Evolutionary conservation across 2,797 vertebrate species (phyloP), one percentile per base, ranked within the genome.

Genomic region (Vultur gryphus): DNA sequence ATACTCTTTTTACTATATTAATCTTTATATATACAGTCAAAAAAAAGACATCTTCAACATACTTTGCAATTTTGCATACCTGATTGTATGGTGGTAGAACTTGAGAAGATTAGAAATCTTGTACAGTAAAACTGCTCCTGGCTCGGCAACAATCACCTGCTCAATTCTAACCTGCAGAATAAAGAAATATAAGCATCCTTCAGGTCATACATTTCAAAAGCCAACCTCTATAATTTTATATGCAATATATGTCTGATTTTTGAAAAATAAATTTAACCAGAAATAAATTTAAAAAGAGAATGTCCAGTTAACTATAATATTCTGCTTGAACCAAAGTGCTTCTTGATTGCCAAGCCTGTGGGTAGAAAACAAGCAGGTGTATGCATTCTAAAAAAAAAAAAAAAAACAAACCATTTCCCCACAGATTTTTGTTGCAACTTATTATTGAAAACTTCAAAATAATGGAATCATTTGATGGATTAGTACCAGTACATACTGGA

Each of bases 81-180:
- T 99, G 97, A 99, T 99, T 83, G 99, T 99, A 97, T 99, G 99
- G 89, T 99, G 99, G 97, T 99, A 99, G 97, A 99, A 99, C 97
- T 99, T 99, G 11, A 99, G 99, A 92, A 99, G 98, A 97, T 99
- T 99, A 92, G 99, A 99, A 93, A 99, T 99, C 97, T 99, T 99
- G 96, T 99, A 99, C 26, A 99, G 98, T 70, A 99, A 98, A 82
- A 99, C 99, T 28, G 99, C 99, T 9, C 99, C 99, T 9, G 99
- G 99, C 90, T 99, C 99, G 1, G 99, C 99, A 83, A 99, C 98
- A 23, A 99, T 99, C 73, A 99, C 99, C 97, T 99, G 99, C 79
- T 99, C 99, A 91, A 99, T 99, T 94, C 99, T 98, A 90, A 99
- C 99, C 99, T 99, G 96, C 83, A 81, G 41, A 89, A 85, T 12